Evolutionary conservation across 2,797 vertebrate species (phyloP).

Genomic region (Acomys russatus): DNA sequence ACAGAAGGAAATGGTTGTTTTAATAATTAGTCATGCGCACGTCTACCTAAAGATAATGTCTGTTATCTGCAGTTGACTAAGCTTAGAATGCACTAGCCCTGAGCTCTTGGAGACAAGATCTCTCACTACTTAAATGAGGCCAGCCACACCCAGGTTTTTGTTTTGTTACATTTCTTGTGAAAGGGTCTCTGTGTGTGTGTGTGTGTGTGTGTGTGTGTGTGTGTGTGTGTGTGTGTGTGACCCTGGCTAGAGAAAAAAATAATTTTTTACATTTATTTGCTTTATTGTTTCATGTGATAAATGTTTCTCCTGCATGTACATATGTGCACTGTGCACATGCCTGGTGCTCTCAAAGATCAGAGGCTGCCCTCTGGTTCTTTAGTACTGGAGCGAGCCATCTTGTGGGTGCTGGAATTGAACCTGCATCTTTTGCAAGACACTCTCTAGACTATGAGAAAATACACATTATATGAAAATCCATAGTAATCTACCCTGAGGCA

Average conservation of each 20-base stretch:
- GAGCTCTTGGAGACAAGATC: background rate
- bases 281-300: background rate
- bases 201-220: background rate
- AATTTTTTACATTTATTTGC: background rate
- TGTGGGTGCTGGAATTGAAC: background rate
- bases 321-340: background rate
- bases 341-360: background rate
- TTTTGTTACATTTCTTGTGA: background rate
- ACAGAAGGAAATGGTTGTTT: background rate
- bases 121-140: background rate
- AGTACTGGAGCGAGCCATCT: background rate
- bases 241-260: background rate
- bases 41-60: conserved; percentile 15
- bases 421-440: background rate
- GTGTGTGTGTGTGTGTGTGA: background rate
- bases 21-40: conserved; percentile 7
- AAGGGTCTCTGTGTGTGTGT: background rate
- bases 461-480: background rate
- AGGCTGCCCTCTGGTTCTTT: background rate
- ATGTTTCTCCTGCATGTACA: background rate
- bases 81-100: background rate
- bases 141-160: background rate
- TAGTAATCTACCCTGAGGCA: background rate
- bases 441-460: background rate
- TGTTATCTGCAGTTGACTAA: background rate